A percentile compares a stretch with the other conserved stretches of the same genome.
phyloP scores from a whole-genome alignment of 2,113 vertebrate species.

The Rallus limicola region DNA sequence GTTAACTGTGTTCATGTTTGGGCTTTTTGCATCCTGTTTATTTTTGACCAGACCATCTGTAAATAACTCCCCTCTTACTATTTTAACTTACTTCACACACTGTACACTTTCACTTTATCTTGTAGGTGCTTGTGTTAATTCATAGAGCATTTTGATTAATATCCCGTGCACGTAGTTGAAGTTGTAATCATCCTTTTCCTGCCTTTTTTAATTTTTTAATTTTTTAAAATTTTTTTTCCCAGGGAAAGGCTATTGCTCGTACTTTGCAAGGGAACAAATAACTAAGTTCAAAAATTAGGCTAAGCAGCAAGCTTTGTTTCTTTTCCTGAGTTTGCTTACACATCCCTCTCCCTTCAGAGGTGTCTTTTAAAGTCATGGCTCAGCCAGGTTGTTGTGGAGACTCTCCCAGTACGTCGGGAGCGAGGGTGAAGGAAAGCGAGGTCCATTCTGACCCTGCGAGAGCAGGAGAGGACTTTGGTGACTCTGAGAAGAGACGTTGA shows the following conservation, averaged over 20 bases:
- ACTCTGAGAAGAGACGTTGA: conserved; percentile 61
- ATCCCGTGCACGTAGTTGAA: conserved; percentile 12
- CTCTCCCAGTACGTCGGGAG: background rate
- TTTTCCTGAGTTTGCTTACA: background rate
- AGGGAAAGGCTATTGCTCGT: background rate
- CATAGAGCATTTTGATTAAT: conserved; percentile 28
- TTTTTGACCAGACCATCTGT: conserved; percentile 71
- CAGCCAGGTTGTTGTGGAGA: conserved; percentile 50
- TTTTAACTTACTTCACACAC: background rate
- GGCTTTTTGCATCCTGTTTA: conserved; percentile 77
- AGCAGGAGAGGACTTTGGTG: conserved; percentile 33
- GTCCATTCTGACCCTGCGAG: conserved; percentile 22
- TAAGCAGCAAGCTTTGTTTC: conserved; percentile 18
- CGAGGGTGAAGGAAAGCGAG: background rate
- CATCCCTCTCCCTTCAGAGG: conserved; percentile 9
- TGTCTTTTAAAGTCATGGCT: conserved; percentile 41
- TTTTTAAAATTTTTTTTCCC: background rate
- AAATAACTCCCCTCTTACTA: conserved; percentile 47
- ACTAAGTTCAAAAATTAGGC: background rate
- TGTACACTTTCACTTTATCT: background rate
- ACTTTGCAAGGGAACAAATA: conserved; percentile 16
- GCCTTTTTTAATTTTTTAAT: background rate
- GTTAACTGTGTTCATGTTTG: conserved; percentile 65
- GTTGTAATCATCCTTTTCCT: conserved; percentile 36
- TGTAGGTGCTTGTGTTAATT: background rate